Evolutionary conservation across 2,113 vertebrate species (phyloP), one percentile per base, ranked within the genome.

Genomic region (Telmatochromis sp.): DNA sequence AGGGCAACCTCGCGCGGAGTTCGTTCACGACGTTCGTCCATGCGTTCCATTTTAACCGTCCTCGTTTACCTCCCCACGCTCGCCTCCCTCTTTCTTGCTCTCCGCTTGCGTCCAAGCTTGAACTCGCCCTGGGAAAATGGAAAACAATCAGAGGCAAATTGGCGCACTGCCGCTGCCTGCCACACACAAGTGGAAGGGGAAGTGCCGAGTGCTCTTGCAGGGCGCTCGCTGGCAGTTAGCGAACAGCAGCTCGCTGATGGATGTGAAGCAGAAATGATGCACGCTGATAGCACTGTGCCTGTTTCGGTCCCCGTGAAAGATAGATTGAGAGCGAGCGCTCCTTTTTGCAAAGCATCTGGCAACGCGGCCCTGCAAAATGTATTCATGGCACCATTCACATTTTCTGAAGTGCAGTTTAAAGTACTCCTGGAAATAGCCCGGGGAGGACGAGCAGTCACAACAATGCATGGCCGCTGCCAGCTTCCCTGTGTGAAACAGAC

Each of bases 81-180:
- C 11, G 35, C 19, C 35, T 79, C 19, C 60, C 40, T 57, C 37
- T 40, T 45, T 35, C 15, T 26, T 5, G 50, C 4, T 65, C 71
- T 31, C 80, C 7, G 42, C 37, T 73, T 75, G 85, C 80, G 57
- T 85, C 87, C 17, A 2, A 26, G 84, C 82, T 54, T 9, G 33
- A 73, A 92, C 91, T 86, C 82, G 33, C 88, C 4, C 17, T 33
- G 87, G 91, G 88, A 90, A 94, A 91, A 94, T 91, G 83, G 91
- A 86, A 94, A 94, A 92, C 94, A 93, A 95, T 95, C 92, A 94
- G 80, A 85, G 42, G 87, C 87, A 95, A 93, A 94, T 95, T 95
- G 92, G 88, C 5, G 7, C 11, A 45, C 88, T 2, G 85, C 86
- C 21, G 7, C 88, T 40, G 55, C 55, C 83, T n/a, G 65, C 80